These are phyloP conservation scores for Pedetes capensis DNA, from an alignment of 2,113 vertebrate species.

Conservation along the genomic window DNA sequence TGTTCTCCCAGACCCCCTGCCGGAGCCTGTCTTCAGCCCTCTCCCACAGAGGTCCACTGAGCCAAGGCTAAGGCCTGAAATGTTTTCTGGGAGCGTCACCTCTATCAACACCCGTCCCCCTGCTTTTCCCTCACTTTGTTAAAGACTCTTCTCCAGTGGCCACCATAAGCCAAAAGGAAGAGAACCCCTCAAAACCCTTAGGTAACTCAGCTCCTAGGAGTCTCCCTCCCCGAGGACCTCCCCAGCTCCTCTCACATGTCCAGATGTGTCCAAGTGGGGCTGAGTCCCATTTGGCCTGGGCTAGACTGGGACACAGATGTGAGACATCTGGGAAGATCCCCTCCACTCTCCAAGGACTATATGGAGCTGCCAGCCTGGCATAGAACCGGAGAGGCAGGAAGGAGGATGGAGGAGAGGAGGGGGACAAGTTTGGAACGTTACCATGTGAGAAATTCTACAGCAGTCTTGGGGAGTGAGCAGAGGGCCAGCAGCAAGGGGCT, in stretches of 20 bases:
- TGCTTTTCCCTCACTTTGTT: not conserved
- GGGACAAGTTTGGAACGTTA: not conserved
- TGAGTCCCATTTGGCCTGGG: not conserved
- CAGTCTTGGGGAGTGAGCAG: too few relatives aligned
- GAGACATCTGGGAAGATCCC: not conserved
- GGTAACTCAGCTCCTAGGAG: not conserved
- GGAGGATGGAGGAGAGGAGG: too few relatives aligned
- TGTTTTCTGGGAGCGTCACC: not conserved
- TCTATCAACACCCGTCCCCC: not conserved
- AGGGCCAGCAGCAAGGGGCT: not conserved
- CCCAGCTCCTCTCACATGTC: not conserved
- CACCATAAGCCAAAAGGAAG: not conserved
- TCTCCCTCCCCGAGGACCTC: not conserved
- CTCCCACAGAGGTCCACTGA: not conserved
- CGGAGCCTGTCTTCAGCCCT: accelerated
- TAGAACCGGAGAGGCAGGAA: not conserved
- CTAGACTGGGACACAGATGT: not conserved
- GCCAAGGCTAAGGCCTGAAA: not conserved
- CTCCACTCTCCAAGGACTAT: not conserved
- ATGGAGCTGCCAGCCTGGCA: not conserved
- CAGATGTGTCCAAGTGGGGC: not conserved
- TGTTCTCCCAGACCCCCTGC: too few relatives aligned
- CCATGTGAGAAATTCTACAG: not conserved
- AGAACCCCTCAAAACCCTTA: not conserved
- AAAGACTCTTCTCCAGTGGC: not conserved